These are phyloP conservation scores for Sphaerophoria taeniata DNA, from an alignment of 2,888 invertebrate species.

Conservation along the genomic window DNA sequence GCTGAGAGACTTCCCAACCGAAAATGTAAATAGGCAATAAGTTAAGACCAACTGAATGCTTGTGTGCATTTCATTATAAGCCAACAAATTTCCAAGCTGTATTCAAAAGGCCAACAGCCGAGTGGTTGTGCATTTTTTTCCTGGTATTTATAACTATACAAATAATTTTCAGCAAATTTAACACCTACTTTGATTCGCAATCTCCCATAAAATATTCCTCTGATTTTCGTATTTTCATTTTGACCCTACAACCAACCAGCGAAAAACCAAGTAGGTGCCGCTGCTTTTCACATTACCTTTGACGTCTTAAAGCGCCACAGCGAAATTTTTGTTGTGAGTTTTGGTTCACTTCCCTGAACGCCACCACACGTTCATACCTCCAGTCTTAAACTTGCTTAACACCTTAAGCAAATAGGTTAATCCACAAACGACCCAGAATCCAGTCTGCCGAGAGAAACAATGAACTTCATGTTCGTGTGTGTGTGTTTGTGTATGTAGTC, in stretches of 20 bases:
- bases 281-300: not conserved
- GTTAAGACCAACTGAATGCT: too few relatives aligned
- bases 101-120: too few relatives aligned
- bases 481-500: not conserved
- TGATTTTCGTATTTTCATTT: not conserved
- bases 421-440: not conserved
- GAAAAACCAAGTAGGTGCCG: not conserved
- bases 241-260: constrained; percentile 17
- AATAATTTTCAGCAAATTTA: not conserved
- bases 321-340: not conserved
- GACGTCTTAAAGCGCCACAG: not conserved
- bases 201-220: not conserved
- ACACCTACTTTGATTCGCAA: constrained; percentile 7
- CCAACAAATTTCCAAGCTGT: too few relatives aligned
- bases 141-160: not conserved
- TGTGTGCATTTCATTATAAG: too few relatives aligned
- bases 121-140: too few relatives aligned
- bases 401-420: constrained; percentile 8
- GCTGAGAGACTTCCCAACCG: too few relatives aligned
- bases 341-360: not conserved
- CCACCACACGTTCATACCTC: not conserved
- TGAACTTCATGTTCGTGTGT: not conserved
- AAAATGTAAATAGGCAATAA: too few relatives aligned
- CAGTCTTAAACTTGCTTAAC: not conserved
- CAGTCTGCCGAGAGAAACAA: constrained; percentile 1